Evolutionary conservation across 2,797 vertebrate species (phyloP).

Genomic region (Orientallactaga sibirica): DNA sequence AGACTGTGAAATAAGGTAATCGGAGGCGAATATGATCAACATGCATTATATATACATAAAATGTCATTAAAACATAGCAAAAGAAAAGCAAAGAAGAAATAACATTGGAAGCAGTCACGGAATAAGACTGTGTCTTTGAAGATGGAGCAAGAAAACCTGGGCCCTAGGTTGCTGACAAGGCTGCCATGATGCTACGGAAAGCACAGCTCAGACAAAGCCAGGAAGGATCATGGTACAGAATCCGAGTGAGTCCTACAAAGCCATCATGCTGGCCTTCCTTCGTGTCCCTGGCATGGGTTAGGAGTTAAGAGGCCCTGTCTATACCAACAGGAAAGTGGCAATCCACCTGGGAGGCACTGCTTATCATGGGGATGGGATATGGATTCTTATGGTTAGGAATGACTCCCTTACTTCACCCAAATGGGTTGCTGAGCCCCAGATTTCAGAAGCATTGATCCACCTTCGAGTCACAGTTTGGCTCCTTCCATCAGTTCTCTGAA

Average conservation of each 20-base stretch:
- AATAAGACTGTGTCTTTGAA: neutral
- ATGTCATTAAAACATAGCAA: no score
- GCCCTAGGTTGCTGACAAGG: neutral
- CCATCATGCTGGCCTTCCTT: neutral
- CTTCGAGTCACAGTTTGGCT: neutral
- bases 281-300: neutral
- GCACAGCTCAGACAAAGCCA: fast-evolving
- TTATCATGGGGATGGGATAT: no score
- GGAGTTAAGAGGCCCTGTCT: no score
- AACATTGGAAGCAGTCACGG: neutral
- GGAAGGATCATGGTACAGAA: neutral
- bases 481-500: neutral
- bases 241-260: no score
- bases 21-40: no score
- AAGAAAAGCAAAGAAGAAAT: no score
- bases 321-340: neutral
- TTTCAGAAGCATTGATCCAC: neutral
- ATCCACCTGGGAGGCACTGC: neutral
- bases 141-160: no score
- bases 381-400: neutral
- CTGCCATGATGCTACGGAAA: no score
- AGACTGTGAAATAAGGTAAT: no score
- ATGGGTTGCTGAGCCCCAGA: neutral
- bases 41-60: no score
- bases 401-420: no score